Conservation (phyloP, 2,113 vertebrate genomes). For the Neolamprologus ventralis region DNA sequence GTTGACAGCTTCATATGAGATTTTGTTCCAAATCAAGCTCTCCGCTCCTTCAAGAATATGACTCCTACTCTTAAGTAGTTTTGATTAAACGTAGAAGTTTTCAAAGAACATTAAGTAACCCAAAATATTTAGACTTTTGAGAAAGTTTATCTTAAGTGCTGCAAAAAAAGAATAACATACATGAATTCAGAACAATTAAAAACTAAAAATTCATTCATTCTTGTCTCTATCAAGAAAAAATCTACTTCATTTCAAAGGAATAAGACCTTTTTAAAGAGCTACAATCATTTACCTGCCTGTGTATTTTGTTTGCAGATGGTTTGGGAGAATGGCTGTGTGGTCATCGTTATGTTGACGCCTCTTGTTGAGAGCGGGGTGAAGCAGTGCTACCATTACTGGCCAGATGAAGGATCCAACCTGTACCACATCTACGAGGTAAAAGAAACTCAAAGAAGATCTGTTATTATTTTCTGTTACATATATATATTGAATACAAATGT, state of each 20-base stretch:
- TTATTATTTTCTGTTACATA: background rate
- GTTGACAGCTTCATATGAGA: background rate
- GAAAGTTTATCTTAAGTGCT: background rate
- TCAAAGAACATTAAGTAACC: background rate
- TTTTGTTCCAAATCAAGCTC: background rate
- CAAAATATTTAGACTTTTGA: background rate
- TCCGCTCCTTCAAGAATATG: background rate
- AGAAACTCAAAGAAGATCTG: background rate
- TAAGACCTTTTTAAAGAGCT: background rate
- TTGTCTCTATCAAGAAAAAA: background rate
- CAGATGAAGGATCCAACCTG: constrained; percentile 92
- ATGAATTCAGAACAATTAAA: background rate
- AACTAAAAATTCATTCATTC: background rate
- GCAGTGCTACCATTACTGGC: constrained; percentile 98
- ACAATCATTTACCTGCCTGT: background rate
- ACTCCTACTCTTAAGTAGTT: constrained; percentile 27
- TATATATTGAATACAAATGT: background rate
- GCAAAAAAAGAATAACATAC: background rate
- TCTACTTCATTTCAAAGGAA: accelerated
- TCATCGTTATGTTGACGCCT: constrained; percentile 94
- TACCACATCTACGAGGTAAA: constrained; percentile 96
- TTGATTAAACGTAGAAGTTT: background rate
- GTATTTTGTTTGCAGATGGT: constrained; percentile 84
- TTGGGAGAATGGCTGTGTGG: constrained; percentile 97
- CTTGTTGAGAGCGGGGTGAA: constrained; percentile 87